Conservation (phyloP, 2,888 invertebrate species). For the Apodemia mormo region DNA sequence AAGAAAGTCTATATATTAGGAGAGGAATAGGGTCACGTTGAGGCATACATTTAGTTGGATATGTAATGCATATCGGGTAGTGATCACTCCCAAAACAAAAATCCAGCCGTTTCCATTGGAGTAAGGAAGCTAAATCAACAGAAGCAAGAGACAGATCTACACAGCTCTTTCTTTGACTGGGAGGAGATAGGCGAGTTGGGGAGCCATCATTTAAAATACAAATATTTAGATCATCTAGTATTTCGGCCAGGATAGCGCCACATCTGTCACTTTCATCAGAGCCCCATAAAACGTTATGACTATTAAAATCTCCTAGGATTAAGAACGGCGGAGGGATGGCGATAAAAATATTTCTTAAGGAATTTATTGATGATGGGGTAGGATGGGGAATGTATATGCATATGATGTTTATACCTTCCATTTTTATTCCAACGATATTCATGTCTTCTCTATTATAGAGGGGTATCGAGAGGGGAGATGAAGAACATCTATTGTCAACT, state of each 20-base stretch:
- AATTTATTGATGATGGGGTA: neutral
- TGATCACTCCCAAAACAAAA: neutral
- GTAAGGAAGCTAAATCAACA: neutral
- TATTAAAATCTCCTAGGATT: constrained; percentile 5
- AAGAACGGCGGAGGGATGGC: neutral
- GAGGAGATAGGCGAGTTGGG: neutral
- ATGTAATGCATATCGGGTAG: neutral
- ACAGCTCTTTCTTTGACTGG: neutral
- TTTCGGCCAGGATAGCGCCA: neutral
- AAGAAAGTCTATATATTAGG: neutral
- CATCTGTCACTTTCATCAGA: neutral
- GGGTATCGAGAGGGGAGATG: neutral
- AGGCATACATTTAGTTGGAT: neutral
- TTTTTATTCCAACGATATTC: neutral
- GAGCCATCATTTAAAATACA: neutral
- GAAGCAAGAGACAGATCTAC: neutral
- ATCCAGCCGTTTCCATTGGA: neutral
- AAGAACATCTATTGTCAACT: neutral
- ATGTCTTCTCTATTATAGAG: neutral
- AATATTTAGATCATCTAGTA: neutral
- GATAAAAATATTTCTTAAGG: neutral
- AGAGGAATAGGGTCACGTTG: neutral
- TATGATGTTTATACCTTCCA: neutral
- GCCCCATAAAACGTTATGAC: neutral
- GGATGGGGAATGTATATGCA: neutral